Base-by-base conservation (phyloP, 2,113 vertebrate genomes). In the Gnathonemus echidnorhynchus region DNA sequence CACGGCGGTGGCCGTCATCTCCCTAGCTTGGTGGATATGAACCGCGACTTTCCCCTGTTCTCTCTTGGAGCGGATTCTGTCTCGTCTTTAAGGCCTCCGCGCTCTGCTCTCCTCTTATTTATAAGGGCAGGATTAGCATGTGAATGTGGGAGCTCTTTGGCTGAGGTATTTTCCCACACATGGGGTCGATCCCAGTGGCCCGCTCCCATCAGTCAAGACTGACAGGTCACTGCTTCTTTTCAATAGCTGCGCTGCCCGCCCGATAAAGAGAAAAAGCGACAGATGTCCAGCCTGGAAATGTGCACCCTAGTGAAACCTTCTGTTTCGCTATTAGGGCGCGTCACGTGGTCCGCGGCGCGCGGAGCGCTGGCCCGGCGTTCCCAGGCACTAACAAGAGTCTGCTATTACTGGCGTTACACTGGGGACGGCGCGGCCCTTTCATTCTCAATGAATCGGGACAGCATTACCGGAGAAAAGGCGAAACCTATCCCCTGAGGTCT, bases 171-270 rank as follows among this genome's bases (percentile, higher is more conserved):
- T 97, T 97, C 97, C 96, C 97, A 97, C 97, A 97, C 94, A 95
- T 95, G 94, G 95, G 95, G 94, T 96, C 94, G 93, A 94, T 95
- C 94, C 94, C 91, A 92, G 94, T 93, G 95, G 94, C 94, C 94
- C 94, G 92, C 91, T 95, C 95, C 96, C 95, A 97, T 97, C 96
- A 96, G 96, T 97, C 96, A 97, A 95, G 94, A 95, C 94, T 97
- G 97, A 96, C 97, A 97, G 97, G 97, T 97, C 97, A 97, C 95
- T 95, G 95, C 95, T 96, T 96, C 95, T 95, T 96, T 97, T 97
- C 95, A 97, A 94, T 93, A 94, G 90, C 93, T 90, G 90, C 86
- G 93, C 93, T 91, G 74, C 92, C 95, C 93, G 93, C 94, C 90
- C 92, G 91, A 89, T 93, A 95, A 91, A 91, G 74, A 50, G 89